Evolutionary conservation across 2,888 invertebrate genomes (phyloP).

Genomic region (Apamea epomidion): DNA sequence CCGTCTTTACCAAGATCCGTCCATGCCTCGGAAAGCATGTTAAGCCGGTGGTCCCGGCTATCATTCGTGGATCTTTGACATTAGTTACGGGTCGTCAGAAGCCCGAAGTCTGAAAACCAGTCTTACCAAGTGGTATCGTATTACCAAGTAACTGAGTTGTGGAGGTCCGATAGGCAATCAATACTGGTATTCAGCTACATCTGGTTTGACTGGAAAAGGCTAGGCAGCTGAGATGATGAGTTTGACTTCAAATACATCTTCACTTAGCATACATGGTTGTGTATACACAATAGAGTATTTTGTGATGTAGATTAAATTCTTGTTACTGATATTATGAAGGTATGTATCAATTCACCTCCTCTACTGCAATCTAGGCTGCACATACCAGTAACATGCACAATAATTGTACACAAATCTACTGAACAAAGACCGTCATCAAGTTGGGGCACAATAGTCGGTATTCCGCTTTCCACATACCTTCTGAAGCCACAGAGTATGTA

Average conservation of each 20-base stretch:
- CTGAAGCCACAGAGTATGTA: background rate
- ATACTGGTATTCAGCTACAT: too few species aligned
- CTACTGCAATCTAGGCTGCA: background rate
- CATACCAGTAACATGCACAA: constrained; percentile 8
- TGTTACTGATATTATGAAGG: background rate
- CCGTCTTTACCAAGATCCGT: too few species aligned
- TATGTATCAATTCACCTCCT: background rate
- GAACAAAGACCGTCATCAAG: constrained; percentile 3
- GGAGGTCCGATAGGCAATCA: too few species aligned
- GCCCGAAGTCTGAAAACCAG: too few species aligned
- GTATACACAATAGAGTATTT: background rate
- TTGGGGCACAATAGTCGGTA: constrained; percentile 1
- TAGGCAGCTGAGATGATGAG: too few species aligned
- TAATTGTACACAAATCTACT: constrained; percentile 9
- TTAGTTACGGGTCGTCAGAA: too few species aligned
- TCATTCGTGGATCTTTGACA: too few species aligned
- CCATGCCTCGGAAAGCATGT: too few species aligned
- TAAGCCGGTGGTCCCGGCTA: too few species aligned
- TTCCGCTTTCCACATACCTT: background rate
- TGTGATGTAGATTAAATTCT: background rate
- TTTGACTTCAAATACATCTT: background rate
- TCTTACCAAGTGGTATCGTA: too few species aligned
- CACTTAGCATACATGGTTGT: background rate
- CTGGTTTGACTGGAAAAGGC: background rate
- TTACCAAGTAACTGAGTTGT: too few species aligned